A percentile compares a stretch with the other conserved stretches of the same genome.
Evolutionary conservation across 2,113 vertebrate genomes (phyloP).

Genomic region (Platichthys flesus): DNA sequence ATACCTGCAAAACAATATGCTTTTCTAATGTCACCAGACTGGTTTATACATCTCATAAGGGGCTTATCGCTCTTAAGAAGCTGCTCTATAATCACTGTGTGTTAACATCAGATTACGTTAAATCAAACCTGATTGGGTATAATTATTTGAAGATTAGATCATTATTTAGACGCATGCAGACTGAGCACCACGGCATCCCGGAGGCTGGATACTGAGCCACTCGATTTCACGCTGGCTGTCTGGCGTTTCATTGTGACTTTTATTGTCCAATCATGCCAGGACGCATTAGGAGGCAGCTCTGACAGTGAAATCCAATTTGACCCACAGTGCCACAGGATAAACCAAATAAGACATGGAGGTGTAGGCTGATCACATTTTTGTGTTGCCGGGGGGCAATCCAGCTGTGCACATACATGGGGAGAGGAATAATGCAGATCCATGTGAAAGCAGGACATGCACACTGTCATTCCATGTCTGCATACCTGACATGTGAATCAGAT

Average conservation of each 20-base stretch:
- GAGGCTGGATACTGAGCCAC: neutral
- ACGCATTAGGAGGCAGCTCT: conserved; percentile 29
- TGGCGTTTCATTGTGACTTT: conserved; percentile 44
- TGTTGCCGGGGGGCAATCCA: conserved; percentile 30
- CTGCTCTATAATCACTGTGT: conserved; percentile 35
- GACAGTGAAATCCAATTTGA: conserved; percentile 49
- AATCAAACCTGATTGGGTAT: conserved; percentile 41
- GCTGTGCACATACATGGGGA: conserved; percentile 12
- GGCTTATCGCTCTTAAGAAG: conserved; percentile 20
- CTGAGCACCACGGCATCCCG: neutral
- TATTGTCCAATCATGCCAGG: conserved; percentile 53
- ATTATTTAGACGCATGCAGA: conserved; percentile 42
- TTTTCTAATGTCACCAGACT: neutral
- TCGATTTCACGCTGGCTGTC: conserved; percentile 16
- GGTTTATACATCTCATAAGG: neutral
- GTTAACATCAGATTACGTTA: conserved; percentile 46
- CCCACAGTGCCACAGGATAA: conserved; percentile 23
- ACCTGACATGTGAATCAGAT: neutral
- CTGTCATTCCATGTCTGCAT: neutral
- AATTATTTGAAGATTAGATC: conserved; percentile 52
- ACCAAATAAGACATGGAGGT: conserved; percentile 15
- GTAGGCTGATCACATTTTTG: conserved; percentile 42
- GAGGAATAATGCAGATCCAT: conserved; percentile 4
- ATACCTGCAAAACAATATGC: neutral
- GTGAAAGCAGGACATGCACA: neutral